Base-by-base conservation (phyloP, 2,888 invertebrate genomes). In the Abscondita cerata region DNA sequence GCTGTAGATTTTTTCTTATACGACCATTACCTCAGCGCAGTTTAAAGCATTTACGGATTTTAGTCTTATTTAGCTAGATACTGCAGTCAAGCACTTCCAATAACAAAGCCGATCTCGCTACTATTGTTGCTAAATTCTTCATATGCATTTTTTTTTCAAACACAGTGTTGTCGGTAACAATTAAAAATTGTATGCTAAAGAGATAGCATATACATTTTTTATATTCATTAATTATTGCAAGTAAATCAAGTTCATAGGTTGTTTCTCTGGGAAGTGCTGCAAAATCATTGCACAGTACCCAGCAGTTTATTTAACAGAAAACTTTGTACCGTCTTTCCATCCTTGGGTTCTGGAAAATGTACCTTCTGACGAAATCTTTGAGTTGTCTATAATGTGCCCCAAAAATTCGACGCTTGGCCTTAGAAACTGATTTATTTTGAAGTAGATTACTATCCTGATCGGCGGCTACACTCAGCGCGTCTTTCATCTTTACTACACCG, bases 201-300 rank as follows among this genome's bases (percentile, higher is more conserved):
- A 78, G 53, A 56, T 76, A 76, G 0, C 72, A 62, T 5, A 75
- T 40, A 64, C 76, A 77, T 52, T 73, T 74, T 20, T 75, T 72
- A 0, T 76, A 44, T 0, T 75, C 71, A 64, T 73, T 58, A 6
- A 77, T 67, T 2, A 78, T 63, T 0, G 75, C 76, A 8, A 78
- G 53, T 1, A 75, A 73, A 67, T 79, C 76, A 2, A 79, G 55
- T 38, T 78, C 75, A 56, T 77, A 79, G 18, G 5, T 31, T 31
- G 31, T 6, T 31, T 9, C 5, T 5, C 9, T 5, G 31, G 31
- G 9, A 6, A 4, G 5, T 31, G 5, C 31, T 31, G 31, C 31
- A 31, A 6, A 74, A 9, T 73, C 54, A n/a, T 67, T 36, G 9
- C 74, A 4, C 71, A 74, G 44, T 67, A 70, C 2, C 74, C 73